phyloP scores from a whole-genome alignment of 2,888 invertebrate genomes.

The Ormyrus thymus region DNA sequence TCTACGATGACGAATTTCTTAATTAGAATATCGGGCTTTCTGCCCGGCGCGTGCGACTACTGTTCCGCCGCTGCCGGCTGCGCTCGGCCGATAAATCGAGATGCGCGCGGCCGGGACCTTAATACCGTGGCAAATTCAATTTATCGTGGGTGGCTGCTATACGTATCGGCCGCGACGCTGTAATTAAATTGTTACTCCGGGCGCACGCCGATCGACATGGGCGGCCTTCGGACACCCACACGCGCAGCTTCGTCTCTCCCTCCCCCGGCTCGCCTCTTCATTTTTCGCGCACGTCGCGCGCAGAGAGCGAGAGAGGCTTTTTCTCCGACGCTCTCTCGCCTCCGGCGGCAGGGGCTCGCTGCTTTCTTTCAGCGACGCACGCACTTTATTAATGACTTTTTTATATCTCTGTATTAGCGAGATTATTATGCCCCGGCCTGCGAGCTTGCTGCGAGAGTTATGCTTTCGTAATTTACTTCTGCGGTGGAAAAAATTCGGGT shows the following conservation, averaged over 20 bases:
- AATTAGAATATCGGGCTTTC: conserved; percentile 59
- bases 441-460: conserved; percentile 19
- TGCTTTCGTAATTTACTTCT: conserved; percentile 15
- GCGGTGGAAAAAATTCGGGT: background rate
- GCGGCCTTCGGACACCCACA: conserved; percentile 72
- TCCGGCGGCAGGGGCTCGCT: conserved; percentile 7
- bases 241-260: conserved; percentile 28
- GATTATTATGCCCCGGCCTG: background rate
- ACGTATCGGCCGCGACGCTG: conserved; percentile 69
- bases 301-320: background rate
- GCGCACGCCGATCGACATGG: conserved; percentile 74
- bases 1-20: conserved; percentile 64
- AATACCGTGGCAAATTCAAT: conserved; percentile 75
- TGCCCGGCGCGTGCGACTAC: conserved; percentile 64
- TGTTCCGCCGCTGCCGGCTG: conserved; percentile 70
- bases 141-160: conserved; percentile 75
- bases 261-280: conserved; percentile 2
- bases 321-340: conserved; percentile 23
- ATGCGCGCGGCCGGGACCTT: conserved; percentile 63
- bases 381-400: conserved; percentile 68
- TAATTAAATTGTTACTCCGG: conserved; percentile 75
- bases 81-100: conserved; percentile 67
- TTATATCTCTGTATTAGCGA: conserved; percentile 47
- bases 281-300: conserved; percentile 31
- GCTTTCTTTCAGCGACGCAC: conserved; percentile 27